Evolutionary conservation across 2,113 vertebrate species (phyloP), one percentile per base, ranked within the genome.

Genomic region (Anolis carolinensis): DNA sequence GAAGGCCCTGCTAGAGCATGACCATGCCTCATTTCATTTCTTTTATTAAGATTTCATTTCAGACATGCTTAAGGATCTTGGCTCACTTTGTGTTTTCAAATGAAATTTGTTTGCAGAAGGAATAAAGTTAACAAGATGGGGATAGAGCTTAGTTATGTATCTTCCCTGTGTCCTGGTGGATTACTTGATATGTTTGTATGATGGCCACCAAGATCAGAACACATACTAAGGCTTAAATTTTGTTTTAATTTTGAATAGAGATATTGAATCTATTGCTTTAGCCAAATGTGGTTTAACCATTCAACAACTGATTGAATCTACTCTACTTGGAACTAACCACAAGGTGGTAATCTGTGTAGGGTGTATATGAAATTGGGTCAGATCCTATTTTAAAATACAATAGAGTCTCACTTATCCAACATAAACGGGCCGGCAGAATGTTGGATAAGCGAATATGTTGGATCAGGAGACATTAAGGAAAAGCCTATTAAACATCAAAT

Each of bases 61-160:
- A 86, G 84, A 85, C 89, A 90, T 86, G 25, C 83, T 80, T 39
- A 62, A 23, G 50, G 62, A 74, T 34, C 79, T 80, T 55, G 72
- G 2, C 87, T 88, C 55, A 48, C 76, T 86, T 89, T 86, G 6
- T 32, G 65, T 68, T 25, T 63, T 59, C 80, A 70, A 25, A 81
- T 87, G 30, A 62, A 32, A 25, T 11, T 7, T 34, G 87, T 82
- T 25, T 36, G 23, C 7, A 39, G 76, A 68, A 79, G 52, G 20
- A 30, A 10, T 21, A 71, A 82, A 32, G 8, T 73, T 77, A 30
- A 74, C 52, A 81, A 87, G 75, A 73, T 25, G 9, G 67, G 82
- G 48, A 48, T 6, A 32, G 65, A 14, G 32, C 59, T 87, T 65
- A 59, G 39, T 48, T n/a, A 50, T 30, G 30, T 30, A 55, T 2